Base-by-base conservation (phyloP, 2,797 vertebrate genomes). In the Molossus molossus region DNA sequence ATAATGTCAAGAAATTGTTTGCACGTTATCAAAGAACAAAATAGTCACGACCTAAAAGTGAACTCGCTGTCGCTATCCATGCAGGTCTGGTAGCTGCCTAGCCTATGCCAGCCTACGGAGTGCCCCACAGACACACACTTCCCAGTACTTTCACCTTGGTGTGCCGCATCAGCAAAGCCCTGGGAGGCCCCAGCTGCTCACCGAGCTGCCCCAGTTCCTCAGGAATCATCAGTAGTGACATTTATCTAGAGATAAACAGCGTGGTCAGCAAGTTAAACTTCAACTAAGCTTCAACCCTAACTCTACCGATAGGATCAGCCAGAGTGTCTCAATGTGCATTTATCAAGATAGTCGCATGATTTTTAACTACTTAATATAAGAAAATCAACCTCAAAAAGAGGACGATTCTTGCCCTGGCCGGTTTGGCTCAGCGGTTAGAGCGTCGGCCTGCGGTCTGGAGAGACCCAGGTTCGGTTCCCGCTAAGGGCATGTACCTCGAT, bases 1-100 rank as follows among this genome's bases (percentile, higher is more conserved):
- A 73, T 69, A 89, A 91, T 87, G 89, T 89, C n/a, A 64, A 58
- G 25, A 83, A 94, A 60, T 67, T 67, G 15, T 89, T 92, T 93
- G 25, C 60, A 70, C 80, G 37, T 93, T 58, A 53, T 81, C 21
- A 57, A 86, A 77, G 69, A 29, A 69, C 25, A 57, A 80, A 87
- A 48, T 45, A 67, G n/a, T 89, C 23, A 62, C 79, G 40, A 45
- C 33, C 88, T 69, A 33, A 87, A 83, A 33, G 57, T 21, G 5
- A 86, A 40, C 15, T 25, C 58, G 53, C 53, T 27, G 11, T 15
- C 20, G 81, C 77, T n/a, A 9, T 21, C 9, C 20, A 27, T 23
- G 18, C 27, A 27, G 37, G 29, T 58, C 13, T 9, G 11, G 6
- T 81, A 58, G 37, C 67, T 70, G 23, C 50, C 37, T 86, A 82